Percentiles rank a stretch among this genome's conserved stretches.
These are phyloP conservation scores for Micronycteris hirsuta DNA, from an alignment of 2,113 vertebrate genomes.

Conservation along the genomic window DNA sequence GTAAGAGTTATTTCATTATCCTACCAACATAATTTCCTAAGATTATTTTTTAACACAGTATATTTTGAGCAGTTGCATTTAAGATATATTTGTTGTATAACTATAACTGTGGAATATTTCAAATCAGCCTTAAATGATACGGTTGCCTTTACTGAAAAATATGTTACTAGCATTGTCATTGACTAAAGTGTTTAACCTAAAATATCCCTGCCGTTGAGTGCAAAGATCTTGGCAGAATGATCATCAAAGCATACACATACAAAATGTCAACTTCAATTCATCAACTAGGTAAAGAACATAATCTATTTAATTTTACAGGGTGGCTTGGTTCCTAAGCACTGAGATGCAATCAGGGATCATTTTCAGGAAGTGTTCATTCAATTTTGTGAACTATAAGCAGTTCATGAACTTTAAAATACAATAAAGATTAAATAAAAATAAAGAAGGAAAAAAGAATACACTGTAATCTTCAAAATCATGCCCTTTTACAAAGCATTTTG, in stretches of 20 bases:
- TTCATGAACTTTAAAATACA: constrained; percentile 24
- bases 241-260: neutral
- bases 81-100: neutral
- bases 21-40: neutral
- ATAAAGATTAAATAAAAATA: too few species aligned
- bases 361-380: neutral
- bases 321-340: constrained; percentile 32
- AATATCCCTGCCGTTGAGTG: neutral
- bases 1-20: neutral
- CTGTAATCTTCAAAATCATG: constrained; percentile 51
- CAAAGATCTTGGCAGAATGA: constrained; percentile 21
- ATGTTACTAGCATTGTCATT: neutral
- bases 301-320: neutral
- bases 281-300: neutral
- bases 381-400: constrained; percentile 39
- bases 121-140: neutral
- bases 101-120: neutral
- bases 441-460: neutral
- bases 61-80: constrained; percentile 27
- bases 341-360: constrained; percentile 10
- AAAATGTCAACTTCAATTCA: neutral
- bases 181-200: neutral
- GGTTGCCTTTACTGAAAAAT: neutral
- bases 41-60: neutral
- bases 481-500: neutral